phyloP scores from a whole-genome alignment of 2,888 invertebrate species.

The Eristalis arbustorum region DNA sequence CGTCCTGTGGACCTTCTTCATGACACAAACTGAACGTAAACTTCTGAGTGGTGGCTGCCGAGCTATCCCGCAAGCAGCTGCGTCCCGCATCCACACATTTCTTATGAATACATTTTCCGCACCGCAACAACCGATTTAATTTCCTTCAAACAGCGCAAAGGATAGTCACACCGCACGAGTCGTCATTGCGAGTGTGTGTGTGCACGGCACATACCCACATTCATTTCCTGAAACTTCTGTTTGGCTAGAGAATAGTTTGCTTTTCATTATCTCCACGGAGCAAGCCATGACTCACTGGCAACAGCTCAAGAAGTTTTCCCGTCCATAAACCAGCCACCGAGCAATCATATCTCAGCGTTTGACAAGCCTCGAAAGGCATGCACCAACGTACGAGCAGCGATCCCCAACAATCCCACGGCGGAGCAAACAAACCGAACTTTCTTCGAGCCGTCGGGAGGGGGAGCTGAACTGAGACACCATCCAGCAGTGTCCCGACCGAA shows the following conservation, averaged over 20 bases:
- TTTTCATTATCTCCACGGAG: neutral
- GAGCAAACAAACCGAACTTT: constrained; percentile 48
- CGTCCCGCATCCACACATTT: too few species aligned
- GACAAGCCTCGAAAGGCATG: constrained; percentile 62
- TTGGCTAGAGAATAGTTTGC: neutral
- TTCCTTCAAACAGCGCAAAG: neutral
- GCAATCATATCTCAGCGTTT: constrained; percentile 59
- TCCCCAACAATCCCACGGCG: constrained; percentile 45
- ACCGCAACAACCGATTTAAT: neutral
- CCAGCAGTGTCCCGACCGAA: constrained; percentile 37
- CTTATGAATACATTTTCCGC: neutral
- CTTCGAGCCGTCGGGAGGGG: constrained; percentile 6
- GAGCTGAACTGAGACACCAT: neutral
- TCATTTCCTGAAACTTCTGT: neutral
- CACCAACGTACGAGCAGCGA: constrained; percentile 20
- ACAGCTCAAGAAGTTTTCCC: constrained; percentile 30
- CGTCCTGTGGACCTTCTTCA: too few species aligned
- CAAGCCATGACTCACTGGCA: constrained; percentile 46
- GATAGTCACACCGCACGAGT: neutral
- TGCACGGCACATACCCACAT: neutral
- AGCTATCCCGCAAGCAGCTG: neutral
- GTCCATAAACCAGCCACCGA: constrained; percentile 34
- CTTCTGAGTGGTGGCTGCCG: neutral
- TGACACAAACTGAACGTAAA: neutral
- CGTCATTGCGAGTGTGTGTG: too few species aligned